phyloP scores from a whole-genome alignment of 2,113 vertebrate species.

The Dunckerocampus dactyliophorus region DNA sequence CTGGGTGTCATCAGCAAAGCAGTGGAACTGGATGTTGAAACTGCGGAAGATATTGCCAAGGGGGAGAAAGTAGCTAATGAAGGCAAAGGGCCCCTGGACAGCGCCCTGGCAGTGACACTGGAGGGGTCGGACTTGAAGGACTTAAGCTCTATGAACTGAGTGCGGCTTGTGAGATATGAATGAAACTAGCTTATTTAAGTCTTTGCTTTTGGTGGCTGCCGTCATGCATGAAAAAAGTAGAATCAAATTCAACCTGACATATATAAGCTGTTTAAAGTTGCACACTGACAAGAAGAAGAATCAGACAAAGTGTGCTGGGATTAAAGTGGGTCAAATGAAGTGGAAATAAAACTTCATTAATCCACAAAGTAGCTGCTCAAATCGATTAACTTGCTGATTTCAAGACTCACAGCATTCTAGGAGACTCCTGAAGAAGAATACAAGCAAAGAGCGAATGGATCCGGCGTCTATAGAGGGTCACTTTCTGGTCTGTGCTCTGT shows the following conservation, averaged over 20 bases:
- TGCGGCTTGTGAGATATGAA: no score
- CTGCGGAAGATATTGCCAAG: no score
- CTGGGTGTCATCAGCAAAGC: no score
- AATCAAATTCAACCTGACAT: neutral
- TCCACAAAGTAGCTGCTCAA: conserved; percentile 4
- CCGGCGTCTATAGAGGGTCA: conserved; percentile 6
- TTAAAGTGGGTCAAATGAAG: conserved; percentile 35
- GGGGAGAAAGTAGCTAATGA: no score
- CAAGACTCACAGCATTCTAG: neutral
- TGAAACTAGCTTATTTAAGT: neutral
- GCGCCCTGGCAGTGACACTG: no score
- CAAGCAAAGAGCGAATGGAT: neutral
- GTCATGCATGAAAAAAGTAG: neutral
- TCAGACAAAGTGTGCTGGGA: conserved; percentile 21
- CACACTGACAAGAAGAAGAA: conserved; percentile 1
- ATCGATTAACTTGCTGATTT: conserved; percentile 2
- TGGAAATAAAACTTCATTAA: conserved; percentile 1
- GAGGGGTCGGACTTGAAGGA: no score
- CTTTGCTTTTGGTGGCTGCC: neutral
- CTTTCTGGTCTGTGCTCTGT: conserved; percentile 40
- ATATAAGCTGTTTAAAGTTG: conserved; percentile 1
- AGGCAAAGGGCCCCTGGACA: no score
- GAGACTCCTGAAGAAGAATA: neutral
- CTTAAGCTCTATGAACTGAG: no score
- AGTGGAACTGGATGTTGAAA: no score